These are phyloP conservation scores for Gymnobelideus leadbeateri DNA, from an alignment of 2,113 vertebrate genomes.

Conservation along the genomic window DNA sequence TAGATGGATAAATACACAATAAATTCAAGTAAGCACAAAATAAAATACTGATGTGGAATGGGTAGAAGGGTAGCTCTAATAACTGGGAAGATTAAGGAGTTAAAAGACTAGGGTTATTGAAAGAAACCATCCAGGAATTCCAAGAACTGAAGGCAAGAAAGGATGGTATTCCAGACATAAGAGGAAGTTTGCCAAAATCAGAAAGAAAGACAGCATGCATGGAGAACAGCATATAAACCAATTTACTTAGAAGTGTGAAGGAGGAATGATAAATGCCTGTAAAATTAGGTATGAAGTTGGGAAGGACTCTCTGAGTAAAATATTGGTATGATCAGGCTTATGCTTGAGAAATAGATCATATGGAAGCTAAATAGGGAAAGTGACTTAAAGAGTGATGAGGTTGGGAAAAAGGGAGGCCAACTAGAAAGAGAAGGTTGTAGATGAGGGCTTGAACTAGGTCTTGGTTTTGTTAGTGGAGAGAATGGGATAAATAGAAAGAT, in stretches of 20 bases:
- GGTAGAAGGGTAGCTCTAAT: background rate
- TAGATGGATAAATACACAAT: background rate
- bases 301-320: background rate
- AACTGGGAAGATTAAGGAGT: background rate
- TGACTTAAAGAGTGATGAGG: too few species aligned
- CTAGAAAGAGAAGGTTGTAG: background rate
- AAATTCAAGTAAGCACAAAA: background rate
- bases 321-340: background rate
- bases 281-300: background rate
- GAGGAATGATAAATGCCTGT: background rate
- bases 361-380: background rate
- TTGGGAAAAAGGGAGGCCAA: too few species aligned
- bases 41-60: background rate
- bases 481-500: background rate
- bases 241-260: background rate
- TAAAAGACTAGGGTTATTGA: background rate
- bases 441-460: background rate
- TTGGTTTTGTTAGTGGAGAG: background rate
- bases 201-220: background rate
- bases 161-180: background rate
- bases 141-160: background rate
- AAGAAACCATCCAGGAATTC: background rate
- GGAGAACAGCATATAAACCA: background rate
- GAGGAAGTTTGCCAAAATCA: background rate
- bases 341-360: background rate